Conservation (phyloP, 2,888 invertebrate species). For the Colostygia pectinataria region DNA sequence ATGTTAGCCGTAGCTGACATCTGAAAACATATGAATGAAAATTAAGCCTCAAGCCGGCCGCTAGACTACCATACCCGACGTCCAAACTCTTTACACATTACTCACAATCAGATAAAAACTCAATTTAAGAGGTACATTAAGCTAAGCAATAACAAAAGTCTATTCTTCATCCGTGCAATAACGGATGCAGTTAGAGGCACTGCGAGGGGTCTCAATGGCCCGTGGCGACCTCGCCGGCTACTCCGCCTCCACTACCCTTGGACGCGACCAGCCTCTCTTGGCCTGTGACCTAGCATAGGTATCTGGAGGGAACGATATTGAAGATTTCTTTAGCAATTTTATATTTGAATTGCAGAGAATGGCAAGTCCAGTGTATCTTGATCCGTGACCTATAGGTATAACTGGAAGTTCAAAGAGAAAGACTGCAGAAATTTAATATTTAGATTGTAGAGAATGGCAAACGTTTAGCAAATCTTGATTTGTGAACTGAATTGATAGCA, state of each 20-base stretch:
- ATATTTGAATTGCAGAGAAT: background rate
- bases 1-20: no score
- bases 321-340: conserved; percentile 2
- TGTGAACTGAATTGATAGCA: no score
- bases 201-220: conserved; percentile 76
- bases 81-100: conserved; percentile 16
- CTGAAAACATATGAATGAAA: no score
- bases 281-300: conserved; percentile 35
- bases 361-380: background rate
- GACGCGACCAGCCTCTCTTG: conserved; percentile 42
- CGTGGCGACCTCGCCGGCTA: conserved; percentile 64
- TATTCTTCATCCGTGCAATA: conserved; percentile 52
- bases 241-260: conserved; percentile 10
- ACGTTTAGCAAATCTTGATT: no score
- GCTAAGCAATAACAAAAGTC: conserved; percentile 33
- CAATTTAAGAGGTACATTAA: conserved; percentile 36
- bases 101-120: conserved; percentile 30
- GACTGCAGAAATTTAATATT: no score
- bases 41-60: background rate
- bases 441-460: no score
- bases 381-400: background rate
- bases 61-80: background rate
- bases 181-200: conserved; percentile 69
- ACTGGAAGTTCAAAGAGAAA: background rate
- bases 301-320: background rate